These are phyloP conservation scores for Agrochola macilenta DNA, from an alignment of 2,888 invertebrate genomes.

Conservation along the genomic window DNA sequence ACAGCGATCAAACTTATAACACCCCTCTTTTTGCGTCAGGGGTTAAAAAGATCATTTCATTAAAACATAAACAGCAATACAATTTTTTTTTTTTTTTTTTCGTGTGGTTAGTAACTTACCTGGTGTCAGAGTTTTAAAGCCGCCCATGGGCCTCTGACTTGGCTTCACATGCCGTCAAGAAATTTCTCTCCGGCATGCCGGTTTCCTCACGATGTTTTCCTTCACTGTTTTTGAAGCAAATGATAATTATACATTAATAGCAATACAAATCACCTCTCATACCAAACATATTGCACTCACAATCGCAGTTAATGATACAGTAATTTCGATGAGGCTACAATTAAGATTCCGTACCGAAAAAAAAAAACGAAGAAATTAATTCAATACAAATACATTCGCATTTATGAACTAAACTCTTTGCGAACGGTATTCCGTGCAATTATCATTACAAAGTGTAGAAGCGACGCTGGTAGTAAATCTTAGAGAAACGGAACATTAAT, in stretches of 20 bases:
- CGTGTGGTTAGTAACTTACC: too few species aligned
- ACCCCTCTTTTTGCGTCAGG: too few species aligned
- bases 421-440: conserved; percentile 66
- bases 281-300: conserved; percentile 6
- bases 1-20: too few species aligned
- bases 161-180: too few species aligned
- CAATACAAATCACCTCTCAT: conserved; percentile 20
- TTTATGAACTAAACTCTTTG: conserved; percentile 51
- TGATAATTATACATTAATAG: too few species aligned
- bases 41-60: too few species aligned
- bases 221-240: too few species aligned
- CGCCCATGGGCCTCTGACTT: too few species aligned
- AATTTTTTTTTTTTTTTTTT: too few species aligned
- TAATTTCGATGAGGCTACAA: conserved; percentile 51
- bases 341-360: conserved; percentile 48
- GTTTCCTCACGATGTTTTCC: too few species aligned
- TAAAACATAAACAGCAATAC: neutral
- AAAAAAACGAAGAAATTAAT: conserved; percentile 61
- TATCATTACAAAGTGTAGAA: conserved; percentile 52
- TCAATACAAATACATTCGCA: conserved; percentile 62
- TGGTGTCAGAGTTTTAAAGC: too few species aligned
- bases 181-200: too few species aligned
- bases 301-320: conserved; percentile 37
- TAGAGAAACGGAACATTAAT: conserved; percentile 48
- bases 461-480: conserved; percentile 39